Evolutionary conservation across 2,888 invertebrate genomes (phyloP), one percentile per base, ranked within the genome.

Genomic region (Arctia plantaginis): DNA sequence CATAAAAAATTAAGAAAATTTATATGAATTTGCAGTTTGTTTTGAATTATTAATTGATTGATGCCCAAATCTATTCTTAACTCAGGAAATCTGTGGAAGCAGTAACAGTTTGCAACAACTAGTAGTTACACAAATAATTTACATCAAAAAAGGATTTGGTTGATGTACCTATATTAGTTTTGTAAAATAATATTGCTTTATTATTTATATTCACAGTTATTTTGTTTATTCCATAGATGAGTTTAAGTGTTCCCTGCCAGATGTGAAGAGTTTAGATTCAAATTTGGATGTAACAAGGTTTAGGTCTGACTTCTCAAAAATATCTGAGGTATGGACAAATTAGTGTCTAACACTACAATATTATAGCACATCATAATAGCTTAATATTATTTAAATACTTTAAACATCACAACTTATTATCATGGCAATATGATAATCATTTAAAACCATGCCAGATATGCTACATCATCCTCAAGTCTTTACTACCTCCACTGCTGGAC

Each of bases 221-320:
- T 55, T 41, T 44, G 0, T 44, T 67, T 69, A 39, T 62, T 70
- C 30, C 13, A 27, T 91, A 96, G 96, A 95, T 83, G 95, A 96
- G 73, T 96, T 91, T 75, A 96, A 96, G 86, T 96, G 96, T 77
- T 91, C 92, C 0, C 81, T 96, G 62, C 96, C 96, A 0, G 96
- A 96, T 86, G 94, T 96, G 0, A 93, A 91, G 39, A 93, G 93
- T 72, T 84, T 92, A 51, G 95, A 96, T 83, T 89, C 90, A 51
- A 93, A 94, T 79, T 82, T 96, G 69, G 94, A 96, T 82, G 84
- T 95, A 10, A 90, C 92, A 47, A 89, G 94, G 75, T 95, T 95
- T 76, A 89, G 94, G 82, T 91, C 92, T 1, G 96, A 96, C 81
- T 96, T 95, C 78, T 94, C 95, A 0, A 95, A 95, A 87, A 94